Percentiles rank a stretch among this genome's conserved stretches.
Conservation (phyloP, 1,140 invertebrate species). For the Monomorium pharaonis region DNA sequence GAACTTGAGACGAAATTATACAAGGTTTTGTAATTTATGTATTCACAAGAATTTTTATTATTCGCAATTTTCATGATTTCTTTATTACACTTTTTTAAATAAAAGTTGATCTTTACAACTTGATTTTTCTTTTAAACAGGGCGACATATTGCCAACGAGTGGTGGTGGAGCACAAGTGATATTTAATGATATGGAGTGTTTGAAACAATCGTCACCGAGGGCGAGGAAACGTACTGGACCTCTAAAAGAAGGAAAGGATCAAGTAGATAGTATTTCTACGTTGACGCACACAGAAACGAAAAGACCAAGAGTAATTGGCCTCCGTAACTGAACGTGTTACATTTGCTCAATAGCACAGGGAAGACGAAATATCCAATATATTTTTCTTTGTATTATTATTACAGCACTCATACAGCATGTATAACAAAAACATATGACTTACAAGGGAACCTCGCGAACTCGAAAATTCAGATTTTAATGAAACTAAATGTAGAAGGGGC, state of each 20-base stretch:
- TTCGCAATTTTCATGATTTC: no score
- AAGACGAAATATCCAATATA: neutral
- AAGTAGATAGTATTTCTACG: conserved; percentile 2
- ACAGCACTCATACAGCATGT: neutral
- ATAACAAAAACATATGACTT: neutral
- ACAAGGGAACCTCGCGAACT: no score
- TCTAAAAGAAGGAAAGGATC: conserved; percentile 55
- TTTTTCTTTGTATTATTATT: neutral
- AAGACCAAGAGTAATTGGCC: neutral
- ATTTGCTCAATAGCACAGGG: neutral
- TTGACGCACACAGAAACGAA: conserved; percentile 4
- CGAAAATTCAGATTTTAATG: no score
- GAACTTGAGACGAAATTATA: conserved; percentile 96
- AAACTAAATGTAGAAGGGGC: no score
- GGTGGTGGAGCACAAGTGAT: conserved; percentile 97
- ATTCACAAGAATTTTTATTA: neutral
- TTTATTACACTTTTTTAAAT: neutral
- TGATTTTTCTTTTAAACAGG: conserved; percentile 84
- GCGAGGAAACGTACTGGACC: conserved; percentile 81
- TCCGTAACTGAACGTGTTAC: neutral
- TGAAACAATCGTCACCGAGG: conserved; percentile 93
- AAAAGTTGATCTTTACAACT: neutral
- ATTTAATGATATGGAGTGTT: conserved; percentile 97
- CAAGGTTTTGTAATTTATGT: conserved; percentile 87
- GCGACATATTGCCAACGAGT: conserved; percentile 95